These are phyloP conservation scores for Rissa tridactyla DNA, from an alignment of 2,113 vertebrate species.

Conservation along the genomic window DNA sequence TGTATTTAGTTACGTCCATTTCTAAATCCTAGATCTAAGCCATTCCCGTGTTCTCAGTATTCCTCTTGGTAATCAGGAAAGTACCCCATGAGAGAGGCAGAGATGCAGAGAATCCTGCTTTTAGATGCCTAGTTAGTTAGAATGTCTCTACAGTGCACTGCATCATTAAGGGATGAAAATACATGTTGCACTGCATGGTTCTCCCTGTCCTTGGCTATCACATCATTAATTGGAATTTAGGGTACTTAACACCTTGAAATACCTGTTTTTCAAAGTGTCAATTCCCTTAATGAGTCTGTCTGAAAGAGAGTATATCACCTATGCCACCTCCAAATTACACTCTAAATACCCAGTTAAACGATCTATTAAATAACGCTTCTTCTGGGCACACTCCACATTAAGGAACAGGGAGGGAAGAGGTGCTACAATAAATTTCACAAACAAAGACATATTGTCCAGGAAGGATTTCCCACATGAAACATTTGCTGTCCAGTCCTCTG, in stretches of 20 bases:
- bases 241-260: neutral
- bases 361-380: neutral
- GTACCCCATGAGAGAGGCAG: neutral
- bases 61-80: neutral
- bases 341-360: neutral
- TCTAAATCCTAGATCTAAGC: neutral
- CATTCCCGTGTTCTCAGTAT: neutral
- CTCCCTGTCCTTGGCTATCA: neutral
- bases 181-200: neutral
- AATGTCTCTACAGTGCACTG: neutral
- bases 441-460: neutral
- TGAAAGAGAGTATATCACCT: neutral
- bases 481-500: neutral
- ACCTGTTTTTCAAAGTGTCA: neutral
- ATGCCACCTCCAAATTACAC: neutral
- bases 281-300: neutral
- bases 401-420: neutral
- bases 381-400: neutral
- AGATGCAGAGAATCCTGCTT: neutral
- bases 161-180: neutral
- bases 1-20: neutral
- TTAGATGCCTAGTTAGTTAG: neutral
- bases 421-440: neutral
- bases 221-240: neutral
- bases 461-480: neutral